phyloP scores from a whole-genome alignment of 1,140 invertebrate genomes.

The Drosophila rhopaloa region DNA sequence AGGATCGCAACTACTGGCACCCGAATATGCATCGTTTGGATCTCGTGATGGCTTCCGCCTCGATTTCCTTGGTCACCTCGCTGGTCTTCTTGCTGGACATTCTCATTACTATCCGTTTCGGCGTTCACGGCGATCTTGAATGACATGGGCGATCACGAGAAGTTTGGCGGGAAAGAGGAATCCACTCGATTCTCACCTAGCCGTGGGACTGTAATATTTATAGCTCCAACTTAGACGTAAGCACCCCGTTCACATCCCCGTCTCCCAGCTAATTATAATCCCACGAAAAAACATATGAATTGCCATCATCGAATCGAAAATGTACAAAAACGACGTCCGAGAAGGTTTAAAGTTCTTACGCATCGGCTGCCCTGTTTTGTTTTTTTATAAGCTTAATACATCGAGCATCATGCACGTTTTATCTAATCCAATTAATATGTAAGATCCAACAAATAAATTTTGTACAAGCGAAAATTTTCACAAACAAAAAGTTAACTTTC shows the following conservation, averaged over 20 bases:
- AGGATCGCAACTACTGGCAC: slow-evolving; percentile 84
- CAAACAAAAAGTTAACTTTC: neutral
- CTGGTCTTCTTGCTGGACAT: slow-evolving; percentile 76
- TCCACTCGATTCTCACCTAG: slow-evolving; percentile 15
- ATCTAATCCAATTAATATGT: slow-evolving; percentile 65
- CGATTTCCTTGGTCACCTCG: slow-evolving; percentile 71
- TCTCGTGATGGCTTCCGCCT: slow-evolving; percentile 76
- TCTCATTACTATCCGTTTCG: slow-evolving; percentile 77
- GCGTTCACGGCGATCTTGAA: slow-evolving; percentile 76
- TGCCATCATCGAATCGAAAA: slow-evolving; percentile 72
- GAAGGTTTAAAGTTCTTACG: slow-evolving; percentile 39
- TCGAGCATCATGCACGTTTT: slow-evolving; percentile 50
- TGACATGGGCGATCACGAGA: slow-evolving; percentile 46
- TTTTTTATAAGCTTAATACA: slow-evolving; percentile 30
- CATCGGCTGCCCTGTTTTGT: slow-evolving; percentile 45
- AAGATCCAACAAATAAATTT: slow-evolving; percentile 60
- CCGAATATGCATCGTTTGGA: slow-evolving; percentile 84
- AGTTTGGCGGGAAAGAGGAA: slow-evolving; percentile 22
- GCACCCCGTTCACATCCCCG: slow-evolving; percentile 25
- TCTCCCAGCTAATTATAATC: slow-evolving; percentile 55
- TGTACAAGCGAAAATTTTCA: slow-evolving; percentile 42
- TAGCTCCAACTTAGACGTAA: slow-evolving; percentile 60
- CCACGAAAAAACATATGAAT: slow-evolving; percentile 59
- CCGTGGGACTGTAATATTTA: slow-evolving; percentile 74
- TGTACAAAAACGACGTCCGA: slow-evolving; percentile 65